Conservation (phyloP, 2,113 vertebrate species). For the Grammomys surdaster region DNA sequence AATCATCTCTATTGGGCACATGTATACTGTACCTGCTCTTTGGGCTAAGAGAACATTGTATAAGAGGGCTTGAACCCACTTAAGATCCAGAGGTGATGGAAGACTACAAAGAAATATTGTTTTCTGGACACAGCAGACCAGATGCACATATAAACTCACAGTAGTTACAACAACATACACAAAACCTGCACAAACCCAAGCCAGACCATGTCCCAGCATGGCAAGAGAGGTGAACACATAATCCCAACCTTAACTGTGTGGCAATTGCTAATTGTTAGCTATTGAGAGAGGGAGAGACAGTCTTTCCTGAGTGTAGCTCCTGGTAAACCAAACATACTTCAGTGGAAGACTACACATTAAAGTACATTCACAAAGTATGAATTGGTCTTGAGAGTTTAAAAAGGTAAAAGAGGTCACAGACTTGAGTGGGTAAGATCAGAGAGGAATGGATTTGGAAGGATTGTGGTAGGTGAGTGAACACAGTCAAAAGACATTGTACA, state of each 20-base stretch:
- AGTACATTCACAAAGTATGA: background rate
- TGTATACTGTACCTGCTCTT: background rate
- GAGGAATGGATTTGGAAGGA: background rate
- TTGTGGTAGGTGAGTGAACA: background rate
- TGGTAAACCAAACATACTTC: background rate
- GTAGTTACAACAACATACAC: background rate
- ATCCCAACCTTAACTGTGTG: background rate
- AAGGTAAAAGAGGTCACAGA: background rate
- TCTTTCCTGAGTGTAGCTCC: too few relatives aligned
- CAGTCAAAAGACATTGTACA: background rate
- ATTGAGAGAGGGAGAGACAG: background rate
- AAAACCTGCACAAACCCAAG: background rate
- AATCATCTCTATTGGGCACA: background rate
- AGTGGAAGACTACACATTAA: background rate
- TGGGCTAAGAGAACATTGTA: background rate
- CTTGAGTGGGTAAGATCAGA: background rate
- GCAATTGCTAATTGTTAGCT: background rate
- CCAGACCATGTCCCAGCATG: background rate
- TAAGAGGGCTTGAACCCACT: too few relatives aligned
- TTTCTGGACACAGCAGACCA: background rate
- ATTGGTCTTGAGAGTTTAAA: background rate
- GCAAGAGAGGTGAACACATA: background rate
- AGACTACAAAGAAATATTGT: background rate
- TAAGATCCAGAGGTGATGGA: background rate
- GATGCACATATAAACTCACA: background rate